phyloP scores from a whole-genome alignment of 2,113 vertebrate genomes.

The Pteropus alecto region DNA sequence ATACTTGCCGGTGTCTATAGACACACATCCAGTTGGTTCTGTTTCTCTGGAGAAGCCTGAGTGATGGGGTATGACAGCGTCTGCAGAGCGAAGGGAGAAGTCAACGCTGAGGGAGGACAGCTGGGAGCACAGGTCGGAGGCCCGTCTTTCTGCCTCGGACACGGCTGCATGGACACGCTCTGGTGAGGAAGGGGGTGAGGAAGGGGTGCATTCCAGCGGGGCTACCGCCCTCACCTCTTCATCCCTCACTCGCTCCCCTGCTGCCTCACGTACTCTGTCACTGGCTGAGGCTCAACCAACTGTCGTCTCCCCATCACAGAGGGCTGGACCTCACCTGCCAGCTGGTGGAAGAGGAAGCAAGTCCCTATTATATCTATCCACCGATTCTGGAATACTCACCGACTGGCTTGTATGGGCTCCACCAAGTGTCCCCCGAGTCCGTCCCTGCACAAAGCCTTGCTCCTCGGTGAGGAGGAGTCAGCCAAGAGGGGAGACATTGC shows the following conservation, averaged over 20 bases:
- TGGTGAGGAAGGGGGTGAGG: too few relatives aligned
- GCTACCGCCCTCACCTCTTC: background rate
- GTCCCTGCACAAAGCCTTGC: background rate
- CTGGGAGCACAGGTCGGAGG: background rate
- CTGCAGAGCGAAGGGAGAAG: background rate
- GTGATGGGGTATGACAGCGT: too few relatives aligned
- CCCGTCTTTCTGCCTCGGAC: too few relatives aligned
- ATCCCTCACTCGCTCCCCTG: background rate
- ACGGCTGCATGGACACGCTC: background rate
- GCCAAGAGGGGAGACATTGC: accelerated
- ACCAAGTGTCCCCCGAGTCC: background rate
- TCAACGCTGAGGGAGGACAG: background rate
- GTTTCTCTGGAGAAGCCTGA: background rate
- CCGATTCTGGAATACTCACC: background rate
- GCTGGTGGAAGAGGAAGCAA: background rate
- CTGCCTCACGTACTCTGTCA: accelerated
- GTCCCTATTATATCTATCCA: accelerated
- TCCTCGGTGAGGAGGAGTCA: background rate
- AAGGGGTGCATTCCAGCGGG: background rate
- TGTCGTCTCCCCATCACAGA: accelerated
- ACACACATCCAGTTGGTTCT: too few relatives aligned
- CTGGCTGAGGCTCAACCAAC: accelerated
- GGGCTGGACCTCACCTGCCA: background rate
- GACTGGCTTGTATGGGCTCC: background rate
- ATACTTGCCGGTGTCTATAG: background rate